phyloP scores from a whole-genome alignment of 2,888 invertebrate species.

The Allacma fusca region DNA sequence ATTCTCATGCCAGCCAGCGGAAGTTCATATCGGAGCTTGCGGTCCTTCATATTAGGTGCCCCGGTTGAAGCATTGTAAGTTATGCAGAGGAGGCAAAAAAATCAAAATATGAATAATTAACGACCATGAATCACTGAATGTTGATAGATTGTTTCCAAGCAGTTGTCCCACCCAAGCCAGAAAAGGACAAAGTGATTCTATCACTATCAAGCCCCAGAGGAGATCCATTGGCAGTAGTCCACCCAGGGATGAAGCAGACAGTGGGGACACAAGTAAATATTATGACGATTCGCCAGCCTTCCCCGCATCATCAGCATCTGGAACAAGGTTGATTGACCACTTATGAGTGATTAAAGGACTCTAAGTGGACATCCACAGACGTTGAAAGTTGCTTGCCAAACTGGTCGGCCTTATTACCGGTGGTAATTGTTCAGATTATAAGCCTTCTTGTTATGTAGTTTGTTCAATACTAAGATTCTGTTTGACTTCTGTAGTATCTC shows the following conservation, averaged over 20 bases:
- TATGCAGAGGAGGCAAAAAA: constrained; percentile 65
- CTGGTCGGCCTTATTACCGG: no score
- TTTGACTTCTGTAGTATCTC: no score
- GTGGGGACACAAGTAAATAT: no score
- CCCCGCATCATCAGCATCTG: background rate
- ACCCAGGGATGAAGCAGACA: no score
- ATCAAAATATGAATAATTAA: background rate
- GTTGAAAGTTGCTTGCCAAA: no score
- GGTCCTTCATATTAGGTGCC: constrained; percentile 62
- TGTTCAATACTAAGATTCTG: no score
- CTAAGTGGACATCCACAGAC: background rate
- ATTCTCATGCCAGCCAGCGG: constrained; percentile 69
- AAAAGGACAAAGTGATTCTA: no score
- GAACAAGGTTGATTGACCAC: background rate
- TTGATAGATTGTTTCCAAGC: no score
- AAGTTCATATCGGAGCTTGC: constrained; percentile 67
- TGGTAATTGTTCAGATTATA: background rate
- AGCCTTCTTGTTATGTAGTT: constrained; percentile 43
- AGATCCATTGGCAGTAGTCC: no score
- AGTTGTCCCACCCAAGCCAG: no score
- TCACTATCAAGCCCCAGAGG: no score
- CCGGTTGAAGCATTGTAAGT: constrained; percentile 64
- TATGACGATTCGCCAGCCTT: no score
- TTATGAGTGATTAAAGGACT: background rate
- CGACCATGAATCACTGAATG: background rate